phyloP scores from a whole-genome alignment of 2,113 vertebrate species.

The Petaurus breviceps region DNA sequence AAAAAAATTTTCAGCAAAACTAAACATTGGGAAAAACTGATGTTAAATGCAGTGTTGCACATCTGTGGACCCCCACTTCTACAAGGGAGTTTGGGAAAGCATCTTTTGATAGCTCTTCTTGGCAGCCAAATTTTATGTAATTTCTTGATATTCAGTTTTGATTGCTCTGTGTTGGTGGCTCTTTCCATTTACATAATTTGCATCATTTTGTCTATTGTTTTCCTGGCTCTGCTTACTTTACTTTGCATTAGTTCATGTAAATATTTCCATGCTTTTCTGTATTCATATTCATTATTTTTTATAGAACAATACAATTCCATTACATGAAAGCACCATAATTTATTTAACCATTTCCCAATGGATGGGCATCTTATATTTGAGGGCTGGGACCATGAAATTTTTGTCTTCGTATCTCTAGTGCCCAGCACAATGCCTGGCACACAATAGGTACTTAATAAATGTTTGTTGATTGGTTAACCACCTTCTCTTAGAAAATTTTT shows the following conservation, averaged over 20 bases:
- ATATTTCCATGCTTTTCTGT: neutral
- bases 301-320: neutral
- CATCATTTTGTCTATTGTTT: neutral
- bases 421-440: neutral
- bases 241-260: neutral
- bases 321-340: neutral
- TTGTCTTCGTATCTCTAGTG: neutral
- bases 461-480: neutral
- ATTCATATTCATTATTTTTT: neutral
- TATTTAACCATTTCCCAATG: neutral
- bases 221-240: neutral
- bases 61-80: neutral
- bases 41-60: neutral
- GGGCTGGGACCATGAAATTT: neutral
- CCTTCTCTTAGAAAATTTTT: neutral
- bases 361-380: neutral
- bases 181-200: neutral
- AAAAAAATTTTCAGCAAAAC: neutral
- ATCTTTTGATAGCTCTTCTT: neutral
- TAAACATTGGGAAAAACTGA: neutral
- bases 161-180: neutral
- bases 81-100: neutral
- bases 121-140: neutral
- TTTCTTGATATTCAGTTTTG: neutral
- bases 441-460: neutral